Percentiles rank a stretch among this genome's conserved stretches.
These are phyloP conservation scores for Sciurus vulgaris DNA, from an alignment of 2,797 vertebrate species.

Conservation along the genomic window DNA sequence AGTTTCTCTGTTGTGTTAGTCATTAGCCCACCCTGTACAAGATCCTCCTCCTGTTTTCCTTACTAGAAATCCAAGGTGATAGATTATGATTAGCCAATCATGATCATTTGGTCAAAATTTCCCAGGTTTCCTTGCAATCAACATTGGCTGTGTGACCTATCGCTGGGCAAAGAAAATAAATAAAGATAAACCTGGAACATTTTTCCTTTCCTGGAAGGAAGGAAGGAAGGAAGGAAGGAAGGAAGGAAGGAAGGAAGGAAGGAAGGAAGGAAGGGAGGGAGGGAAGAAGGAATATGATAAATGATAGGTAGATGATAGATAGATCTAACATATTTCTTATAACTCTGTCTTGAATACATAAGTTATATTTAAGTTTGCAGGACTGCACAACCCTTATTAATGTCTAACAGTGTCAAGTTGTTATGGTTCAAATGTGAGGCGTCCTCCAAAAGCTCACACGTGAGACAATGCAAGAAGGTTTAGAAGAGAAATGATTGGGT, in stretches of 20 bases:
- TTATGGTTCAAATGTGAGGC: too few relatives aligned
- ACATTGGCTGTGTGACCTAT: background rate
- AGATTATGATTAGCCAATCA: background rate
- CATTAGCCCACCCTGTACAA: background rate
- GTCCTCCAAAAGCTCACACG: too few relatives aligned
- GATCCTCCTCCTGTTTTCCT: background rate
- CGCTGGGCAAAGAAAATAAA: background rate
- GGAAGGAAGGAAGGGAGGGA: background rate
- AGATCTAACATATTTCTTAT: background rate
- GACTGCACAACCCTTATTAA: background rate
- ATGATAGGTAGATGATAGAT: background rate
- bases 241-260: too few relatives aligned
- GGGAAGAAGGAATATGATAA: too few relatives aligned
- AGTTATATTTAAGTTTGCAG: background rate
- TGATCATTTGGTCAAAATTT: background rate
- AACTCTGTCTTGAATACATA: background rate
- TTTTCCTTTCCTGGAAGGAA: background rate
- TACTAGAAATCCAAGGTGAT: background rate
- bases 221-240: too few relatives aligned
- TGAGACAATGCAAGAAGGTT: too few relatives aligned
- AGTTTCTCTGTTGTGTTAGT: background rate
- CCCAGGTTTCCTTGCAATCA: background rate
- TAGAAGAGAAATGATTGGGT: too few relatives aligned
- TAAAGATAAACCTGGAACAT: background rate
- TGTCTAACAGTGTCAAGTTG: background rate